These are phyloP conservation scores for Gryon sp. DNA, from an alignment of 1,140 invertebrate genomes.

Conservation along the genomic window DNA sequence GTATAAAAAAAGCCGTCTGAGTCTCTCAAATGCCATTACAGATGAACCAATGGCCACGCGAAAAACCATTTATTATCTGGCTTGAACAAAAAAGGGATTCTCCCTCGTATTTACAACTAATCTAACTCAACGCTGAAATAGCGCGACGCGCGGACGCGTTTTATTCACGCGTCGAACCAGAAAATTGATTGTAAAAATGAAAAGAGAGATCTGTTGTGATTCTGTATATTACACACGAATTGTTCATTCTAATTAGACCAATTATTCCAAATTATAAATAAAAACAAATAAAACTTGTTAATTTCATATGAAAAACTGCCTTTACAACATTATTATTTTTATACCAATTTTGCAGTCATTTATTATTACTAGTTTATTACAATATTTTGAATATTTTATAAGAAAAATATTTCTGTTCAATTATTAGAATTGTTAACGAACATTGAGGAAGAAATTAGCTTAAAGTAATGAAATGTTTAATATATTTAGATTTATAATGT, in stretches of 20 bases:
- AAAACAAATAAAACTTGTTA: not conserved
- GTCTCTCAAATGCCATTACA: slow-evolving; percentile 13
- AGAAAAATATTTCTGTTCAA: too few relatives aligned
- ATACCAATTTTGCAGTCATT: too few relatives aligned
- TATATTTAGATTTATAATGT: too few relatives aligned
- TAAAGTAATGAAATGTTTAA: too few relatives aligned
- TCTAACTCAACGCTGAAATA: slow-evolving; percentile 6
- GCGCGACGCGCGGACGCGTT: slow-evolving; percentile 4
- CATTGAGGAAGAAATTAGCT: too few relatives aligned
- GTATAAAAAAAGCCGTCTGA: not conserved
- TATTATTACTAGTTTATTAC: too few relatives aligned
- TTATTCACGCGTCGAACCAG: slow-evolving; percentile 19
- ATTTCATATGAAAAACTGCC: not conserved
- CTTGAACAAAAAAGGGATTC: slow-evolving; percentile 6
- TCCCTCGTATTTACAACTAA: slow-evolving; percentile 5
- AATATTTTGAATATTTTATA: too few relatives aligned
- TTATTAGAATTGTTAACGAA: too few relatives aligned
- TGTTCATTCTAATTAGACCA: slow-evolving; percentile 6
- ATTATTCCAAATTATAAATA: slow-evolving; percentile 12
- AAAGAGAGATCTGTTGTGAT: not conserved
- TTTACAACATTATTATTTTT: not conserved
- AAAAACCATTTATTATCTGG: slow-evolving; percentile 29
- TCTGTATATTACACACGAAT: not conserved
- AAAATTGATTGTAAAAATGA: slow-evolving; percentile 16
- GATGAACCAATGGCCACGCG: slow-evolving; percentile 9